Conservation (phyloP, 2,888 invertebrate species). For the Spodoptera littoralis region DNA sequence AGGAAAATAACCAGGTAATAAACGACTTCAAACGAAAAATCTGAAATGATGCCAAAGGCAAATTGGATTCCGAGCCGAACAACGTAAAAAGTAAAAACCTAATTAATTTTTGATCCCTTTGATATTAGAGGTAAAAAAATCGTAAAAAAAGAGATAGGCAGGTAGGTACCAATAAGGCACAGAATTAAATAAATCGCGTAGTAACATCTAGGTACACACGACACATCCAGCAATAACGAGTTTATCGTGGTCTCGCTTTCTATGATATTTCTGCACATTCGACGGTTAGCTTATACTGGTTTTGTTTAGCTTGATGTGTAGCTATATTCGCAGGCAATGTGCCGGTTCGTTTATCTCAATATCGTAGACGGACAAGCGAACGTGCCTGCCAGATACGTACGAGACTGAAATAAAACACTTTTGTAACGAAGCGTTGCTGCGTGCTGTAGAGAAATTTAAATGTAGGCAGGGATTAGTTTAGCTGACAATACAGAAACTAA, state of each 20-base stretch:
- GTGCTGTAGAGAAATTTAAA: conserved; percentile 29
- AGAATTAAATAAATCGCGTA: conserved; percentile 44
- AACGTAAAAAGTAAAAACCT: no score
- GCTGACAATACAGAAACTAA: conserved; percentile 1
- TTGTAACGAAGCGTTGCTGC: conserved; percentile 43
- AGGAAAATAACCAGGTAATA: no score
- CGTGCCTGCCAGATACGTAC: conserved; percentile 64
- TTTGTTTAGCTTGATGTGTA: conserved; percentile 2
- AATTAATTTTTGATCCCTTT: no score
- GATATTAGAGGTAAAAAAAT: no score
- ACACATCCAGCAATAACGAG: no score
- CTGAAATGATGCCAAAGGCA: no score
- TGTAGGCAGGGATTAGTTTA: conserved; percentile 23
- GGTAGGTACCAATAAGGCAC: conserved; percentile 5
- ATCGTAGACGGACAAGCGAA: conserved; percentile 69
- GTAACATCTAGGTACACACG: conserved; percentile 25
- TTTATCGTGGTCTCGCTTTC: no score
- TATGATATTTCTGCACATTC: no score
- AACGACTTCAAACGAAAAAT: no score
- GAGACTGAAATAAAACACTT: conserved; percentile 69
- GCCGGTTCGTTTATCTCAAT: conserved; percentile 84
- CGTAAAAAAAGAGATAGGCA: no score
- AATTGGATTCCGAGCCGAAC: no score
- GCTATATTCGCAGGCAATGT: conserved; percentile 65
- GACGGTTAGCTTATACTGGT: no score